Base-by-base conservation (phyloP, 2,888 invertebrate genomes). In the Alentia gelatinosa region DNA sequence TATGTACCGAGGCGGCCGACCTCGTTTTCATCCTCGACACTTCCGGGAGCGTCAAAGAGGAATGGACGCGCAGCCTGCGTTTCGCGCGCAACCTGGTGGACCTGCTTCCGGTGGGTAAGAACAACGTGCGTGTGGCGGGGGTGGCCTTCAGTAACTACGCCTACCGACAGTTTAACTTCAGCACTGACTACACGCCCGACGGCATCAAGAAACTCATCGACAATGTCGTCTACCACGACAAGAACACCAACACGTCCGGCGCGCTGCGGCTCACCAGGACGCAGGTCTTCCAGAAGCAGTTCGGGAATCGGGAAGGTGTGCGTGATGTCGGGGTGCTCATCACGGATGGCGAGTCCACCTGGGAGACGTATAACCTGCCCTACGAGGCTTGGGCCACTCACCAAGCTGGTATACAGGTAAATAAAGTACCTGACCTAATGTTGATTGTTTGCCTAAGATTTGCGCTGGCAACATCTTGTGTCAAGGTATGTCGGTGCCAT, bases 21-120 rank as follows among this genome's bases (percentile, higher is more conserved):
- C 26, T 93, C 37, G 93, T 94, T 19, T 93, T 94, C 75, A 91
- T 94, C 33, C 91, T 94, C 84, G 94, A 94, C 91, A 93, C 94
- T 19, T 94, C 94, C 0, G 94, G 93, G 9, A 94, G 94, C 89
- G 93, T 94, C 88, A 94, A 93, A 26, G 91, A 93, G 88, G 90
- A 94, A 89, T 94, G 94, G 91, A 79, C 92, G 37, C 91, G 92
- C 26, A 93, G 93, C 92, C 90, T 93, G 68, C 92, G 93, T 42
- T 94, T 94, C 47, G 91, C 93, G 19, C 93, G 94, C 86, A 90
- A 94, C 33, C 93, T 94, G 89, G 89, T 94, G 30, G 84, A 84
- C 19, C 79, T 74, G 3, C 84, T 90, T 12, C 90, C 90, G 26
- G 84, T 90, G 0, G 86, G 90, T 3, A 35, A 37, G 26, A 35